phyloP scores from a whole-genome alignment of 1,140 invertebrate species.

The Bombus fervidus region DNA sequence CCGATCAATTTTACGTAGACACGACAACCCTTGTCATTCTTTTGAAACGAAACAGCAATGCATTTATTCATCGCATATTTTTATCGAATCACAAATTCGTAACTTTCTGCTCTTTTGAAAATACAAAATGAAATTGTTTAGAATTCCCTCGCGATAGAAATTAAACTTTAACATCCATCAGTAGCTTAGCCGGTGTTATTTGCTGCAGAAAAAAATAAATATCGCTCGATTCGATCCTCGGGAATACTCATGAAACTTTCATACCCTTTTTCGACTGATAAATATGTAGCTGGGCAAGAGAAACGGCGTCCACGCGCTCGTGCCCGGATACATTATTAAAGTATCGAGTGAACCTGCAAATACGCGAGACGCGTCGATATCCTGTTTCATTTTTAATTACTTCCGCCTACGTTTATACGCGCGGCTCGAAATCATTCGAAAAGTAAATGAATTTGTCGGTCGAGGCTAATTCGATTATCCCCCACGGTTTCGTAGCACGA shows the following conservation, averaged over 20 bases:
- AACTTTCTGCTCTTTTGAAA: neutral
- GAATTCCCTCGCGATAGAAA: neutral
- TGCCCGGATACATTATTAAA: neutral
- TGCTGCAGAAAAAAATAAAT: neutral
- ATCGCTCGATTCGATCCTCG: neutral
- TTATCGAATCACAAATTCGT: neutral
- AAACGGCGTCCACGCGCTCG: neutral
- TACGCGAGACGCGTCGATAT: constrained; percentile 5
- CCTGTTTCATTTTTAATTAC: constrained; percentile 27
- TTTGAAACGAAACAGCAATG: too few relatives aligned
- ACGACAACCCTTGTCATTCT: too few relatives aligned
- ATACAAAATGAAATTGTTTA: neutral
- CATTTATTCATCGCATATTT: neutral
- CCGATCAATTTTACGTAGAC: too few relatives aligned
- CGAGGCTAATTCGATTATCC: constrained; percentile 2
- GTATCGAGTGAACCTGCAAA: neutral
- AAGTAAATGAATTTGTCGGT: constrained; percentile 19
- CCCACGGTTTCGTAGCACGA: neutral
- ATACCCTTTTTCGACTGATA: neutral
- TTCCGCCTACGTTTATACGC: neutral
- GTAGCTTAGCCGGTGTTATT: neutral
- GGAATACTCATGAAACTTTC: neutral
- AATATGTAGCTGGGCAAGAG: neutral
- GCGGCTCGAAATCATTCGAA: constrained; percentile 20
- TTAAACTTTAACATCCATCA: neutral